These are phyloP conservation scores for Schizaphis graminum DNA, from an alignment of 2,888 invertebrate species.

Conservation along the genomic window DNA sequence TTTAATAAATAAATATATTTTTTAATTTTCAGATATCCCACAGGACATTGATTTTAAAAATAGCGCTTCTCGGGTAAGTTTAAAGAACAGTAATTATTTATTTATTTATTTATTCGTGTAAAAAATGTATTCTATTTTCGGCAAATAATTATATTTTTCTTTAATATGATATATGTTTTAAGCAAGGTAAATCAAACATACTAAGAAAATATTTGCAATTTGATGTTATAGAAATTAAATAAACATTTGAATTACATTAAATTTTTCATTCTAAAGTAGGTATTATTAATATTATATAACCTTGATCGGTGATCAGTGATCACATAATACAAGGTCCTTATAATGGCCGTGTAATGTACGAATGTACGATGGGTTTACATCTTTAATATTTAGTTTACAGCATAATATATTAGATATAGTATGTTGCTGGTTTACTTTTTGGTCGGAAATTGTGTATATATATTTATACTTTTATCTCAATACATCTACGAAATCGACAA, in stretches of 20 bases:
- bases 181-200: not conserved
- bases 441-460: not conserved
- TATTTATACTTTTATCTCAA: not conserved
- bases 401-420: not conserved
- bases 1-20: slow-evolving; percentile 10
- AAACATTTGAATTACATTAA: not conserved
- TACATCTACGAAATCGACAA: not conserved
- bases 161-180: not conserved
- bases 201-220: not conserved
- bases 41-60: slow-evolving; percentile 34
- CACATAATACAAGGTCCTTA: not conserved
- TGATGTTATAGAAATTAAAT: not conserved
- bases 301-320: not conserved
- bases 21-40: slow-evolving; percentile 50
- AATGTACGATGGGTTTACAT: not conserved
- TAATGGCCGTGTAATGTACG: not conserved
- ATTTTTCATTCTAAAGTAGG: not conserved
- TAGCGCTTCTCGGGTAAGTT: not conserved
- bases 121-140: not conserved
- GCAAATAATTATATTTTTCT: not conserved
- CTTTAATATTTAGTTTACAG: not conserved
- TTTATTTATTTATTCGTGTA: too few species aligned
- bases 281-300: not conserved
- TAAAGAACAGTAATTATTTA: not conserved
- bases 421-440: not conserved